Percentiles rank a stretch among this genome's conserved stretches.
Conservation (phyloP, 2,113 vertebrate genomes). For the Salvator merianae region DNA sequence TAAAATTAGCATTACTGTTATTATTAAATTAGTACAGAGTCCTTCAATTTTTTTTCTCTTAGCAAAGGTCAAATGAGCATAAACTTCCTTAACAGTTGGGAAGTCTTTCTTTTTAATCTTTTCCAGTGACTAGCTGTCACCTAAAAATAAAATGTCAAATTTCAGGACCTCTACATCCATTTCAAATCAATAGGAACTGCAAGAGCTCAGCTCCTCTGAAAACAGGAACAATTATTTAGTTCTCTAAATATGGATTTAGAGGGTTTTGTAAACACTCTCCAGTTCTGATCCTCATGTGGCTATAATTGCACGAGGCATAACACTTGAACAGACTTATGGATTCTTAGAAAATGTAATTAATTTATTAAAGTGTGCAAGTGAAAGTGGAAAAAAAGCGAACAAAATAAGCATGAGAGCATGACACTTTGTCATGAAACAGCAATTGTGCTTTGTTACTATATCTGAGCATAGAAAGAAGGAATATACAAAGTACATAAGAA, state of each 20-base stretch:
- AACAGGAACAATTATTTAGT: conserved; percentile 14
- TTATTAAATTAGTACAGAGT: background rate
- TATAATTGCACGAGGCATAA: background rate
- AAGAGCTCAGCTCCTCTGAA: conserved; percentile 11
- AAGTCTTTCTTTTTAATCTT: conserved; percentile 41
- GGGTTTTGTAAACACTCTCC: background rate
- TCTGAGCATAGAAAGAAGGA: too few relatives aligned
- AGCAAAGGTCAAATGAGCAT: conserved; percentile 11
- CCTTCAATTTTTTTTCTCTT: background rate
- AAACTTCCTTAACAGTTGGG: conserved; percentile 11
- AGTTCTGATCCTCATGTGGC: too few relatives aligned
- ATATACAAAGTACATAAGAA: too few relatives aligned
- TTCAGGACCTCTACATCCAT: conserved; percentile 9
- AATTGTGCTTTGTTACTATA: too few relatives aligned
- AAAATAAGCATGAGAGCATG: too few relatives aligned
- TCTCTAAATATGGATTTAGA: conserved; percentile 25
- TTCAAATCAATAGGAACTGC: conserved; percentile 32
- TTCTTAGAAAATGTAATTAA: background rate
- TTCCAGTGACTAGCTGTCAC: conserved; percentile 27
- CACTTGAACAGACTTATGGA: background rate
- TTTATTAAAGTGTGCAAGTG: background rate
- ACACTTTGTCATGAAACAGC: too few relatives aligned
- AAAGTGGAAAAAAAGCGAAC: background rate
- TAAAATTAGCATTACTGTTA: conserved; percentile 4
- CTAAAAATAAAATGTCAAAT: conserved; percentile 33